A percentile compares a stretch with the other conserved stretches of the same genome.
Conservation (phyloP, 2,888 invertebrate genomes). For the Caenorhabditis doughertyi region DNA sequence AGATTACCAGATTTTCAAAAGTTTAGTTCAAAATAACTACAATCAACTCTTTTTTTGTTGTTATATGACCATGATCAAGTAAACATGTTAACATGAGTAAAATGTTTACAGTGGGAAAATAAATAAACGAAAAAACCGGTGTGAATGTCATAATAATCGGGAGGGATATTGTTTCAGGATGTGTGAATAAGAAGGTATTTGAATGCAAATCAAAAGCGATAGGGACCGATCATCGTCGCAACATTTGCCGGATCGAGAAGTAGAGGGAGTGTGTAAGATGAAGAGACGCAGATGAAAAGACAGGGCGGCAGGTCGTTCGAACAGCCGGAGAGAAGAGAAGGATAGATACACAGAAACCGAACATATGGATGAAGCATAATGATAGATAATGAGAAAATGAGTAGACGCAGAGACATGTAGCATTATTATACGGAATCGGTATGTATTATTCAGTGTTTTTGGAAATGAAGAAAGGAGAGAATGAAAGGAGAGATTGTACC, state of each 20-base stretch:
- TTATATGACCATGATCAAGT: too few relatives aligned
- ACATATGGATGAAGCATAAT: constrained; percentile 54
- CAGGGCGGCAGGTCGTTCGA: constrained; percentile 16
- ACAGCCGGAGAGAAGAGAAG: constrained; percentile 32
- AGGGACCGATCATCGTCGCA: constrained; percentile 43
- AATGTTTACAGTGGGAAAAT: constrained; percentile 4
- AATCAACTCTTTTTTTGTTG: too few relatives aligned
- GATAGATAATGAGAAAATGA: constrained; percentile 20
- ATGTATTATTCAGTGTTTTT: constrained; percentile 62
- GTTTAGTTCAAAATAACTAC: too few relatives aligned
- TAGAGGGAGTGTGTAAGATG: constrained; percentile 19
- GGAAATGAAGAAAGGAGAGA: constrained; percentile 27
- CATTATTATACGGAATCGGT: constrained; percentile 45
- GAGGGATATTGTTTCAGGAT: constrained; percentile 21
- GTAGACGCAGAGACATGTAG: constrained; percentile 33
- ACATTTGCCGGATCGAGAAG: constrained; percentile 52
- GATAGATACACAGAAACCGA: constrained; percentile 40
- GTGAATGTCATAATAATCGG: constrained; percentile 1
- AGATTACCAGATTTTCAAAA: too few relatives aligned
- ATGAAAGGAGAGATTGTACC: constrained; percentile 22
- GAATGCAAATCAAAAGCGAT: constrained; percentile 57
- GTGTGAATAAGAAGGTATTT: constrained; percentile 46
- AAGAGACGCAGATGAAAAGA: constrained; percentile 41
- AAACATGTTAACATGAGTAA: constrained; percentile 11
- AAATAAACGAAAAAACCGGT: not conserved